Evolutionary conservation across 2,113 vertebrate species (phyloP).

Genomic region (Mormyrus lacerda): DNA sequence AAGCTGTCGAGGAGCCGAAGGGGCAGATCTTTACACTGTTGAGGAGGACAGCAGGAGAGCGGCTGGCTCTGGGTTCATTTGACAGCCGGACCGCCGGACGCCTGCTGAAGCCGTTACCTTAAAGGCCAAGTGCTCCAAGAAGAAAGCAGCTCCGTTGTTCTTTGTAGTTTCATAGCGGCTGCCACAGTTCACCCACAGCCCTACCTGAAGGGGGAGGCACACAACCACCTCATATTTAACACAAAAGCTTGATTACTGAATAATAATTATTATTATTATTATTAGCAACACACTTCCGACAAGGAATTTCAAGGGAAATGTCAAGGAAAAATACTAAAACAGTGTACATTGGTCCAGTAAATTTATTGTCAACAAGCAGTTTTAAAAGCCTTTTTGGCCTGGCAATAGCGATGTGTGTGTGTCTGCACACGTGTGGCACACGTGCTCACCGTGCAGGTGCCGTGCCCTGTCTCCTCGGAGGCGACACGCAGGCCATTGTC

Average conservation of each 20-base stretch:
- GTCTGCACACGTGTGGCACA: background rate
- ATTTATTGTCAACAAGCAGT: background rate
- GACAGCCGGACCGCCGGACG: background rate
- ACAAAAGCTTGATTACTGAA: background rate
- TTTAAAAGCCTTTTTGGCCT: background rate
- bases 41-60: background rate
- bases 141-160: slow-evolving; percentile 80
- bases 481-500: slow-evolving; percentile 85
- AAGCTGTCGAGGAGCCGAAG: background rate
- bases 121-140: slow-evolving; percentile 89
- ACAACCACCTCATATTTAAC: background rate
- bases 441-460: slow-evolving; percentile 84
- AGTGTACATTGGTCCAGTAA: background rate
- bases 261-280: background rate
- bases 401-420: background rate
- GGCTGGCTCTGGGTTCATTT: background rate
- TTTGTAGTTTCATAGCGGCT: slow-evolving; percentile 80
- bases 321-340: background rate
- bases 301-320: background rate
- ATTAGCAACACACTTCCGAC: background rate
- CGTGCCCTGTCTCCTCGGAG: slow-evolving; percentile 79
- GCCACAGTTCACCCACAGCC: slow-evolving; percentile 77
- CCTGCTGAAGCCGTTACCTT: slow-evolving; percentile 61
- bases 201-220: slow-evolving; percentile 65
- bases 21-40: background rate